Conservation (phyloP, 2,888 invertebrate species). For the Nomada flava region DNA sequence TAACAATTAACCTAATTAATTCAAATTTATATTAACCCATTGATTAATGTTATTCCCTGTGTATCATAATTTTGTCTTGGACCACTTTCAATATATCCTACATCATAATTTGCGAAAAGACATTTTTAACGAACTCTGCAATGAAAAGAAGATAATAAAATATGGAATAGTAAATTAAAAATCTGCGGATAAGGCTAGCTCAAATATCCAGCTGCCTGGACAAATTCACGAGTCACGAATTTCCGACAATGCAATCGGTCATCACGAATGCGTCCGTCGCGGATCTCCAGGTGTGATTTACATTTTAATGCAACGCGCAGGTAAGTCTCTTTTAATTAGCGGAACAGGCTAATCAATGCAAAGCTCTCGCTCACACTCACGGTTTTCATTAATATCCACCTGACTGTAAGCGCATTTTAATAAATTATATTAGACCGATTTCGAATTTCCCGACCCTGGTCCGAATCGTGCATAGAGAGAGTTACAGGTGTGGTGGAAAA, state of each 20-base stretch:
- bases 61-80: too few species aligned
- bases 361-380: conserved; percentile 68
- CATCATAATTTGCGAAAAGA: too few species aligned
- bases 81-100: too few species aligned
- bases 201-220: neutral
- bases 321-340: conserved; percentile 80
- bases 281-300: conserved; percentile 75
- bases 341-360: conserved; percentile 78
- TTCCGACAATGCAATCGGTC: conserved; percentile 48
- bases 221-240: neutral
- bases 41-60: too few species aligned
- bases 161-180: too few species aligned
- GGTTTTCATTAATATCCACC: conserved; percentile 76
- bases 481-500: neutral
- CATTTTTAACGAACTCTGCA: too few species aligned
- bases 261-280: conserved; percentile 52
- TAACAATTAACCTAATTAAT: too few species aligned
- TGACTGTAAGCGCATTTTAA: conserved; percentile 75
- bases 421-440: conserved; percentile 72
- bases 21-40: too few species aligned
- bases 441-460: neutral
- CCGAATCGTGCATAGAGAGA: neutral
- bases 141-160: too few species aligned
- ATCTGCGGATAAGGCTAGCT: neutral
- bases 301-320: conserved; percentile 79